These are phyloP conservation scores for Philotrypesis tridentata DNA, from an alignment of 1,140 invertebrate species.

Conservation along the genomic window DNA sequence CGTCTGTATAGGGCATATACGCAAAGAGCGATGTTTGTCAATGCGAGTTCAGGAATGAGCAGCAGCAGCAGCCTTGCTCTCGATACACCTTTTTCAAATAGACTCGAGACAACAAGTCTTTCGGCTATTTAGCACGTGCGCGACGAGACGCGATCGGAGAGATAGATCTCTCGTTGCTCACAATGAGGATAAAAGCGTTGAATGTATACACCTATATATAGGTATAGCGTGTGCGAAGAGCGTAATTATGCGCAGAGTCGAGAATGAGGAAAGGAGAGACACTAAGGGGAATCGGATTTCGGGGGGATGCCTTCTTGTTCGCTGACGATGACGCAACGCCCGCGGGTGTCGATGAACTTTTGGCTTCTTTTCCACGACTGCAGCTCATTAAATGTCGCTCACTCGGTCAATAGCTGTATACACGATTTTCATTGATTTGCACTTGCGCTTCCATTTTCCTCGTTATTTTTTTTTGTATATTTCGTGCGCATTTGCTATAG, in stretches of 20 bases:
- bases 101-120: conserved; percentile 1
- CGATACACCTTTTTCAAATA: conserved; percentile 53
- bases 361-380: not conserved
- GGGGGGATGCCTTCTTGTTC: not conserved
- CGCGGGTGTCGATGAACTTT: not conserved
- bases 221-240: too few relatives aligned
- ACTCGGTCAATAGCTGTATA: too few relatives aligned
- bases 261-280: too few relatives aligned
- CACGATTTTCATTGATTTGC: not conserved
- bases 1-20: not conserved
- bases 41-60: conserved; percentile 8
- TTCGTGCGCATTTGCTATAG: too few relatives aligned
- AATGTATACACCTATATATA: too few relatives aligned
- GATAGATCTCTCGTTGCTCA: too few relatives aligned
- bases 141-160: not conserved
- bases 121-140: conserved; percentile 2
- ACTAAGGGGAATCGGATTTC: not conserved
- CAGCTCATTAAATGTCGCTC: too few relatives aligned
- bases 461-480: too few relatives aligned
- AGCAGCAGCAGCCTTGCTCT: conserved; percentile 49
- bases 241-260: too few relatives aligned
- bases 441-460: too few relatives aligned
- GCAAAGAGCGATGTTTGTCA: not conserved
- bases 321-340: not conserved
- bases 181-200: too few relatives aligned